Evolutionary conservation across 2,113 vertebrate genomes (phyloP), one percentile per base, ranked within the genome.

Genomic region (Octodon degus): DNA sequence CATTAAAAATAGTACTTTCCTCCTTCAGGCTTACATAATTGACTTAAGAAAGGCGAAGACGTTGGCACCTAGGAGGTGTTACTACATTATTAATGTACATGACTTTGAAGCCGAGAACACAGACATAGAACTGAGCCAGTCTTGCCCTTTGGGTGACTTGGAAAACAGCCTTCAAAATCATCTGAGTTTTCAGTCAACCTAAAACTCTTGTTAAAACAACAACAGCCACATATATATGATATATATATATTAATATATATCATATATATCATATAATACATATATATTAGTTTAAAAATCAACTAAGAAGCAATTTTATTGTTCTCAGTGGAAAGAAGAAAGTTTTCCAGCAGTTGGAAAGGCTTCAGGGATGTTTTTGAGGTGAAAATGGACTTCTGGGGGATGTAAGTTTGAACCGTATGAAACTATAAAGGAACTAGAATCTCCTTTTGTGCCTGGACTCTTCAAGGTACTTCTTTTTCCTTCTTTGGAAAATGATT

Each of bases 111-210:
- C 67, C 82, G 34, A 77, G 65, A 81, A 50, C 20, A 62, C 34
- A 90, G 68, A 80, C 86, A 70, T 43, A 67, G 91, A 93, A 95
- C 50, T 60, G 30, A 4, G 85, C 55, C 47, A 84, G 50, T 80
- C n/a, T 53, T 94, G 37, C 7, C 30, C 32, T 90, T 8, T n/a
- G 24, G 19, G 25, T 84, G 32, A 86, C 34, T 92, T 91, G 40
- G 55, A 77, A 80, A 90, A 47, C 43, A 8, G 53, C 76, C 70
- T 82, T 80, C 34, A 94, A 96, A 92, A 63, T 82, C 27, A 91
- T 0, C 67, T 53, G 70, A 86, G 37, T 93, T 83, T 92, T 6
- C 22, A 58, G n/a, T 63, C 40, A 91, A 62, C 5, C 47, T 50
- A 47, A 95, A 83, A 83, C 60, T 92, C 8, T 65, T 83, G 43